Evolutionary conservation across 2,113 vertebrate species (phyloP).

Genomic region (Scopus umbretta): DNA sequence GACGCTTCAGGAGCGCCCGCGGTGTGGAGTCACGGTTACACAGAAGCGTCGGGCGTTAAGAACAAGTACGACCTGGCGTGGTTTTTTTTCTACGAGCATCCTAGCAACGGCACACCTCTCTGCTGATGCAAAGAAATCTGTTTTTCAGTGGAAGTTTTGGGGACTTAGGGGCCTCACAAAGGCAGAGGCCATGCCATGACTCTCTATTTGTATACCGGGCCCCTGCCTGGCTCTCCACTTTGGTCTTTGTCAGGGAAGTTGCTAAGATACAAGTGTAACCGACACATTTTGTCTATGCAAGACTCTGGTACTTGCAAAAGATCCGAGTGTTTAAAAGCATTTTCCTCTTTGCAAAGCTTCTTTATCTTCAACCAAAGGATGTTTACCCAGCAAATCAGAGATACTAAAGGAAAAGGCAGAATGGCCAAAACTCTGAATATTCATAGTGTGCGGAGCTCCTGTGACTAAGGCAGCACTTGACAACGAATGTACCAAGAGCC

Average conservation of each 20-base stretch:
- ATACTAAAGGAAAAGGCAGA: conserved; percentile 20
- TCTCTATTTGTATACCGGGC: neutral
- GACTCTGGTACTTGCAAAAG: conserved; percentile 37
- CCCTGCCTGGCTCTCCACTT: neutral
- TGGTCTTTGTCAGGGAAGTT: conserved; percentile 55
- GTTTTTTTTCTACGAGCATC: neutral
- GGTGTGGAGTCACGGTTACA: conserved; percentile 97
- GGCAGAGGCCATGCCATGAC: neutral
- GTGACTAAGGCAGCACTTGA: conserved; percentile 24
- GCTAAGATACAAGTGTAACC: conserved; percentile 61
- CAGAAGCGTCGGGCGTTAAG: conserved; percentile 92
- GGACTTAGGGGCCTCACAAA: neutral
- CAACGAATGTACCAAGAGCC: conserved; percentile 32
- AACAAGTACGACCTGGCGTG: conserved; percentile 83
- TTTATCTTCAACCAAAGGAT: conserved; percentile 59
- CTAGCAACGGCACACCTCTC: neutral
- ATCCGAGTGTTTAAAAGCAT: conserved; percentile 43
- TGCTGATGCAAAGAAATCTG: neutral
- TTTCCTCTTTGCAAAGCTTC: conserved; percentile 44
- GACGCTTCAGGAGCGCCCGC: conserved; percentile 88
- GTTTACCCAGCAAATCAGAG: conserved; percentile 48
- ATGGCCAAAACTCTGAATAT: conserved; percentile 7
- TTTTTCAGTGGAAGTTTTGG: neutral
- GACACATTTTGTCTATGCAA: conserved; percentile 7
- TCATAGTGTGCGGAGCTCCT: neutral